Evolutionary conservation across 1,140 invertebrate genomes (phyloP), one percentile per base, ranked within the genome.

Genomic region (Drosophila saltans): DNA sequence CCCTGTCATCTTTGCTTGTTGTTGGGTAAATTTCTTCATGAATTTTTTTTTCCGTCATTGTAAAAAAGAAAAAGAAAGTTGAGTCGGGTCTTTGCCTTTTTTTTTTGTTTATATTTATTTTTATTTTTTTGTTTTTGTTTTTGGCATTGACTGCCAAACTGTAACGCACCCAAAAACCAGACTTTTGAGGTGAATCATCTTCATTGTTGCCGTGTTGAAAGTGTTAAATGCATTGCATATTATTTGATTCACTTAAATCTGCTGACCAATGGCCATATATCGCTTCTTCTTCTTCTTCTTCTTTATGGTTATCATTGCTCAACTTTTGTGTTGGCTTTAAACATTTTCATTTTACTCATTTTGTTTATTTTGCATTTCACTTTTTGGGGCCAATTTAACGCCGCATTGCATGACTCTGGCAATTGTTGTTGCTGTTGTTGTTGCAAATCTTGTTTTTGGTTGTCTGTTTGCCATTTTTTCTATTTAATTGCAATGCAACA

Each of bases 211-310:
- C 45, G 52, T 84, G 81, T 81, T 82, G 83, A 88, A 85, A 88
- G 82, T 82, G 82, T 82, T 85, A 86, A 86, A 77, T 85, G 82
- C 81, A 84, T 84, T 84, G 78, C 81, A 85, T 75, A 81, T 62
- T 64, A 64, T 57, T 76, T 43, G 66, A 57, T 74, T 78, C 60
- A 73, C 73, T 68, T 45, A 66, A 77, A 77, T 70, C 75, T 69
- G 77, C 81, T 84, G 81, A 84, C 69, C 81, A 76, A 76, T 76
- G 73, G 67, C 26, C 16, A 58, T 30, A 77, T 30, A 73, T 65
- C 63, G 60, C 39, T 30, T 24, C 21, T 0, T 45, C 3, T 45
- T 45, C 9, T 21, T 4, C 21, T 3, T 69, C 62, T 60, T 79
- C 66, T 40, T 75, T 57, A 24, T 75, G 41, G 39, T 39, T 58